Conservation (phyloP, 2,113 vertebrate genomes). For the Xiphorhynchus elegans region DNA sequence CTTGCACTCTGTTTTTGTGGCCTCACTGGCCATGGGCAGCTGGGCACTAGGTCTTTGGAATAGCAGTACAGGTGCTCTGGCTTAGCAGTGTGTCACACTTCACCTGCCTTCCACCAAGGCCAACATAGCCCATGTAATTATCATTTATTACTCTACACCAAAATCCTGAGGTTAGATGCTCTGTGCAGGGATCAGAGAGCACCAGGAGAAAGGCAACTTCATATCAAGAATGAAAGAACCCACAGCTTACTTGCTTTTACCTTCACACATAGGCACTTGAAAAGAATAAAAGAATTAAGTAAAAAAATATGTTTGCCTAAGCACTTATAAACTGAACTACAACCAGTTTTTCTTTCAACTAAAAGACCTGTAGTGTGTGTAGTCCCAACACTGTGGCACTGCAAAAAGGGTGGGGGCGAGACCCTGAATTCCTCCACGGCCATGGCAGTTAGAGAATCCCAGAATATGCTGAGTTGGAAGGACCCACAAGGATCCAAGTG, state of each 20-base stretch:
- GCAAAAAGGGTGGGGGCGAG: background rate
- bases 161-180: background rate
- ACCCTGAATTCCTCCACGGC: background rate
- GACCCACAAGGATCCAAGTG: background rate
- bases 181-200: background rate
- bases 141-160: background rate
- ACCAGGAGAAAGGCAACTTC: background rate
- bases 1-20: accelerated
- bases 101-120: background rate
- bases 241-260: background rate
- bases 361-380: accelerated
- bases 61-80: background rate
- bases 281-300: background rate
- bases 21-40: accelerated
- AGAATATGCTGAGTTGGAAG: background rate
- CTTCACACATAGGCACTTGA: background rate
- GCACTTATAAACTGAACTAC: background rate
- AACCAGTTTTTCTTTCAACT: background rate
- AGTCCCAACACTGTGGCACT: background rate
- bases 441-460: accelerated
- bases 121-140: background rate
- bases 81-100: background rate
- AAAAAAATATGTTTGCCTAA: background rate
- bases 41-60: background rate
- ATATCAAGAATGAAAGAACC: background rate